phyloP scores from a whole-genome alignment of 2,797 vertebrate species.

The Numenius phaeopus region DNA sequence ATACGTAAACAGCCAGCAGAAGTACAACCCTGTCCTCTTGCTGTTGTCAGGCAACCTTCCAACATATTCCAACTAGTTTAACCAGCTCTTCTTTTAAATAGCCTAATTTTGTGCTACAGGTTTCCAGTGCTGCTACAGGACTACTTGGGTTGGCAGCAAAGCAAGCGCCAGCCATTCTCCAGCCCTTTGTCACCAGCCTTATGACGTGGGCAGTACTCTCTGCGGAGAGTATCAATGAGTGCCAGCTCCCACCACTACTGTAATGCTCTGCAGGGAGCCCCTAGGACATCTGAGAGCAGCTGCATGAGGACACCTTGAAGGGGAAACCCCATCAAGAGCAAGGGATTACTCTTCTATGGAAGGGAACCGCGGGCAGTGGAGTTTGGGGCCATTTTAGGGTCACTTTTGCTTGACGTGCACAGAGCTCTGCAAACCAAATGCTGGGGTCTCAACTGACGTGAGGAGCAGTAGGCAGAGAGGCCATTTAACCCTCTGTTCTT shows the following conservation, averaged over 20 bases:
- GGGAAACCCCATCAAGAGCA: not conserved
- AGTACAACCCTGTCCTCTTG: not conserved
- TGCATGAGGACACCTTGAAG: not conserved
- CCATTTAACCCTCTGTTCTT: not conserved
- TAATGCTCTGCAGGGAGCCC: not conserved
- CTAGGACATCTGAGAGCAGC: not conserved
- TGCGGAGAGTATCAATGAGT: not conserved
- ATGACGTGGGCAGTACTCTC: not conserved
- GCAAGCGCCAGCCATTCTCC: not conserved
- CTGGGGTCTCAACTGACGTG: not conserved
- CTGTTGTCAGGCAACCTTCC: not conserved
- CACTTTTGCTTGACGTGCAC: not conserved
- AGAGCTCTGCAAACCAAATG: not conserved
- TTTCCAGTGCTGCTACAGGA: not conserved
- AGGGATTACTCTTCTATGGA: not conserved
- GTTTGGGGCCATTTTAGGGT: not conserved
- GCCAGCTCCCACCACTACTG: not conserved
- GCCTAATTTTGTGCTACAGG: not conserved
- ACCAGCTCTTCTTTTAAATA: not conserved
- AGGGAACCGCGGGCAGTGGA: not conserved
- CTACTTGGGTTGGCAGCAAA: not conserved
- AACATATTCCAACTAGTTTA: not conserved
- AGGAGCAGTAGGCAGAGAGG: not conserved
- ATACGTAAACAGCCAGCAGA: not conserved
- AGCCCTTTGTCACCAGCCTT: not conserved